Evolutionary conservation across 2,888 invertebrate genomes (phyloP), one percentile per base, ranked within the genome.

Genomic region (Cactoblastis cactorum): DNA sequence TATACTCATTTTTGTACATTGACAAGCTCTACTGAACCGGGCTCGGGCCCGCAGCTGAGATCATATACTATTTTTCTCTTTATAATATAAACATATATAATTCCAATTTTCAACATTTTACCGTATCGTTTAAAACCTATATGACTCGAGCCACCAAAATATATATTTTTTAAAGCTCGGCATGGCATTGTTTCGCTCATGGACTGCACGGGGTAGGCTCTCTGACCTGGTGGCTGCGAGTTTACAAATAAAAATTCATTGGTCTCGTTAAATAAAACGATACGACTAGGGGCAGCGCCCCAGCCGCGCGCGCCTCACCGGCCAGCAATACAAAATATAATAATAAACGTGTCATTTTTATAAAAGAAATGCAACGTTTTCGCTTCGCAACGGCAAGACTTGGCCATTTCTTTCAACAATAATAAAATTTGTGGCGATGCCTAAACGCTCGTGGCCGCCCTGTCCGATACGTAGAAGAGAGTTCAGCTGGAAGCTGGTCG

Each of bases 1-100:
- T 87, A 88, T 88, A 80, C 81, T 83, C 75, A 71, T 81, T 79
- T 74, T 88, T 88, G 88, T 89, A 89, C 88, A 90, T 90, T 86
- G 89, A 89, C 87, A 83, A 83, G 74, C 77, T 80, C 79, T 43
- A 43, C 43, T 43, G 43, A 74, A 60, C 67, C 56, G 72, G 69
- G 71, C 66, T 69, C 71, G 63, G 67, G 71, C 68, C 81, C 84
- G 81, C 87, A 83, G 83, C 80, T 86, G 87, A 87, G 87, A 87
- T 87, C 87, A 86, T 28, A 75, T 77, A 74, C 76, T 81, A 83
- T 67, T 49, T 47, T 32, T 78, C 69, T 83, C 84, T 85, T 80
- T 84, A 83, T 81, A 83, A 81, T 84, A 83, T 82, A 83, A 81
- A 80, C 83, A 83, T 84, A 83, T 83, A 83, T 83, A 80, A 82